Base-by-base conservation (phyloP, 2,888 invertebrate species). In the Allacma fusca region DNA sequence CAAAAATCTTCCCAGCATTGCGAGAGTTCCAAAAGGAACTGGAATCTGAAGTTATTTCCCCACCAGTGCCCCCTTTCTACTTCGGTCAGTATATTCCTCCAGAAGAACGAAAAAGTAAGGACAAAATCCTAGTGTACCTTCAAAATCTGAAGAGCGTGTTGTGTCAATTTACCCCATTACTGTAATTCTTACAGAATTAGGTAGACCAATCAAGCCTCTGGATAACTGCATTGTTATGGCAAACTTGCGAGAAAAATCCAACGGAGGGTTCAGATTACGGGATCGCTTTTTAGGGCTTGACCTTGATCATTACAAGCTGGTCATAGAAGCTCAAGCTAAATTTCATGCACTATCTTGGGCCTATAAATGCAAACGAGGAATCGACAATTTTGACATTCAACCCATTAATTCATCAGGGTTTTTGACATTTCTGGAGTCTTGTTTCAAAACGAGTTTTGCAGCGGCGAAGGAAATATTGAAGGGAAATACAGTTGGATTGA, bases 191-290 rank as follows among this genome's bases (percentile, higher is more conserved):
- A 57, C 13, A 57, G 57, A 16, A 4, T 57, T 57, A 4, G 57
- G 21, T 4, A 57, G 21, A 16, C 57, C 57, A 4, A 4, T 57
- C 1, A 34, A 65, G 4, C 43, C 44, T 1, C 19, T 75, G 65
- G 67, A 75, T 12, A 75, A 75, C 28, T 75, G 75, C 67, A 75
- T 75, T 9, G n/a, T 75, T 16, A 75, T 75, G 75, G 34, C 65
- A 1, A 65, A 75, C 67, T n/a, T 75, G 23, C 57, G 75, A 5
- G 44, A 64, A 24, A 21, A 40, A n/a, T 57, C 57, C 16, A 69
- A 28, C 43, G 44, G 67, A 16, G 40, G 29, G 1, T 75, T 44
- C 34, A 7, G 40, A 12, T 12, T 75, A 4, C 9, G 65, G 1
- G 75, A 75, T 26, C 40, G 75, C n/a, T 75, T 75, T 43, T 4